Evolutionary conservation across 2,113 vertebrate genomes (phyloP), one percentile per base, ranked within the genome.

Genomic region (Nasalis larvatus): DNA sequence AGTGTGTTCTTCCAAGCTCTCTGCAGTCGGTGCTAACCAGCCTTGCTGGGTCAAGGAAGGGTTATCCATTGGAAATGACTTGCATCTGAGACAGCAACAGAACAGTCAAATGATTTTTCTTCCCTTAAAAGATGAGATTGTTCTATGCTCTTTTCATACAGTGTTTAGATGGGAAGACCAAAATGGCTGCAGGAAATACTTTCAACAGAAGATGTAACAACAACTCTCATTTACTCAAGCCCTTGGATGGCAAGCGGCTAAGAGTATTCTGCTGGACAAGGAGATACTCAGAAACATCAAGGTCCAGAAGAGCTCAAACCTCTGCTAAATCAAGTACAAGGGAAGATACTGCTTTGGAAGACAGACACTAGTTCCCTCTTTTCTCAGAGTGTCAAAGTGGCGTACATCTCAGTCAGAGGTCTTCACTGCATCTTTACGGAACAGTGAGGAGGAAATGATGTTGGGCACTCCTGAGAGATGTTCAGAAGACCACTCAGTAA

Each of bases 111-210:
- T 73, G 54, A 86, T 71, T 76, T 63, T 60, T 47, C n/a, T 69
- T 78, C 0, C 32, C 32, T 76, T 81, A 11, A 77, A 58, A 52
- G 17, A 90, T 32, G 27, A n/a, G 47, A 27, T 69, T 74, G 45
- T 37, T 74, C 78, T 17, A n/a, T 16, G 12, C 6, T 74, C 73
- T 45, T 95, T 91, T 96, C 95, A 87, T 3, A 60, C 23, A 74
- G 8, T 49, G 20, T 91, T 89, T 91, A 93, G 54, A 94, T 42
- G 73, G 20, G 6, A 89, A 95, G 84, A 86, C 82, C 86, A 84
- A 96, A 82, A 96, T 56, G 66, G 63, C 93, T 91, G 49, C 76
- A 82, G 82, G 80, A 84, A 32, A 60, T 20, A 66, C 58, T 86
- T 92, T 35, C 25, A 52, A 88, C 58, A 60, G 63, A 94, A 63